Conservation (phyloP, 2,797 vertebrate species). For the Triplophysa bombifrons region DNA sequence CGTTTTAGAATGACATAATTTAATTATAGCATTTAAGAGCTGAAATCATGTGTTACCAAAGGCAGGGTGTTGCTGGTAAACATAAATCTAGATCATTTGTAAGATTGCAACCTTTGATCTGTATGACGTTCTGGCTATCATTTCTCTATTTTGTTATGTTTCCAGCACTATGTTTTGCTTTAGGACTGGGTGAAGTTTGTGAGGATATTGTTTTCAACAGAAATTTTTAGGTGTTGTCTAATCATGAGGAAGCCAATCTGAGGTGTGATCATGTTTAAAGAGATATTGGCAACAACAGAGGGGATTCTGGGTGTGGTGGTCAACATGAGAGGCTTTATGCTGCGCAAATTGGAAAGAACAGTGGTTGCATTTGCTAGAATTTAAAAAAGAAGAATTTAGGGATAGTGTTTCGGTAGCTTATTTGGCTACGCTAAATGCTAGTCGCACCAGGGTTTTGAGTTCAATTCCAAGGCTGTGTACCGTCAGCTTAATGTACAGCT, state of each 20-base stretch:
- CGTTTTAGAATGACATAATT: no score
- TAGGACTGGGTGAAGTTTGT: not conserved
- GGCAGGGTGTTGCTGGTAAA: no score
- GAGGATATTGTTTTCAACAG: not conserved
- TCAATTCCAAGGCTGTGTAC: not conserved
- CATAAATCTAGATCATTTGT: no score
- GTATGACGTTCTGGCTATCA: no score
- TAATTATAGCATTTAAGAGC: no score
- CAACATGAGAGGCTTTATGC: no score
- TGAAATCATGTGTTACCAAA: no score
- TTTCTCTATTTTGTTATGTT: not conserved
- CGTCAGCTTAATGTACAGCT: not conserved
- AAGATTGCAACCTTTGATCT: no score
- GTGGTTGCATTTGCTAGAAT: not conserved
- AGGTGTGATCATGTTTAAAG: not conserved
- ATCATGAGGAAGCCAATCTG: not conserved
- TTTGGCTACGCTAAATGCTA: not conserved
- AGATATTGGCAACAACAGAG: no score
- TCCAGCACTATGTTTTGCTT: not conserved
- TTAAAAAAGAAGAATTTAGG: not conserved
- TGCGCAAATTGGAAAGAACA: no score
- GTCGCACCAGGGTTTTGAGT: not conserved
- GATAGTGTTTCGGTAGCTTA: not conserved
- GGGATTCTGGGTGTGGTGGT: not conserved
- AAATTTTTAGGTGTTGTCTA: not conserved